phyloP scores from a whole-genome alignment of 1,140 invertebrate species.

The Cotesia typhae region DNA sequence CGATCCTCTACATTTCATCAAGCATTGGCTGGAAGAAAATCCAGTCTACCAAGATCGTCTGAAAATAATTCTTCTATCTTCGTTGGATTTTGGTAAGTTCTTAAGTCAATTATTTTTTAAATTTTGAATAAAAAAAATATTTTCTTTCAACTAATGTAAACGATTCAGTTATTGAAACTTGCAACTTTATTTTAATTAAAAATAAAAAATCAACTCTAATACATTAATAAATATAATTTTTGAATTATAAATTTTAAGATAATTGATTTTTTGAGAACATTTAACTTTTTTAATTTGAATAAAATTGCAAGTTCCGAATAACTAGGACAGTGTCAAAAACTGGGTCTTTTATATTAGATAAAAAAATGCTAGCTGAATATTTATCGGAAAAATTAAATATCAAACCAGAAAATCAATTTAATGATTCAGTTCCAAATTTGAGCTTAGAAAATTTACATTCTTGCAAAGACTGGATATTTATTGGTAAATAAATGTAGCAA shows the following conservation, averaged over 20 bases:
- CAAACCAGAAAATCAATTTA: slow-evolving; percentile 45
- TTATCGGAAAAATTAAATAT: slow-evolving; percentile 54
- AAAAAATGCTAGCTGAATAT: slow-evolving; percentile 48
- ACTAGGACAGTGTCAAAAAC: too few species aligned
- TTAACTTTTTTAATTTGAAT: too few species aligned
- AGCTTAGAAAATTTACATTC: slow-evolving; percentile 9
- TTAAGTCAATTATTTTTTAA: too few species aligned
- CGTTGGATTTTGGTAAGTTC: slow-evolving; percentile 51
- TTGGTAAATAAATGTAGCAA: slow-evolving; percentile 44
- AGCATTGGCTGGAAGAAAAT: slow-evolving; percentile 61
- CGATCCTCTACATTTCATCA: slow-evolving; percentile 65
- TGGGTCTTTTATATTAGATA: slow-evolving; percentile 34
- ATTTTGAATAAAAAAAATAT: too few species aligned
- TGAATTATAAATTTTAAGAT: too few species aligned
- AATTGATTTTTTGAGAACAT: too few species aligned
- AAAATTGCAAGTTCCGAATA: too few species aligned
- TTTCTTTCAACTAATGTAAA: too few species aligned
- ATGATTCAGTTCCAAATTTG: slow-evolving; percentile 44
- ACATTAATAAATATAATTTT: too few species aligned
- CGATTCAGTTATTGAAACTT: too few species aligned
- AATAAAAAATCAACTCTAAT: too few species aligned
- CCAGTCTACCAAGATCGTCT: slow-evolving; percentile 56
- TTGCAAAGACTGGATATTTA: slow-evolving; percentile 52
- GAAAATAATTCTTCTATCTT: slow-evolving; percentile 61
- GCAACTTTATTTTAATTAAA: too few species aligned